A percentile compares a stretch with the other conserved stretches of the same genome.
Evolutionary conservation across 1,140 invertebrate genomes (phyloP).

Genomic region (Trichonephila inaurata): DNA sequence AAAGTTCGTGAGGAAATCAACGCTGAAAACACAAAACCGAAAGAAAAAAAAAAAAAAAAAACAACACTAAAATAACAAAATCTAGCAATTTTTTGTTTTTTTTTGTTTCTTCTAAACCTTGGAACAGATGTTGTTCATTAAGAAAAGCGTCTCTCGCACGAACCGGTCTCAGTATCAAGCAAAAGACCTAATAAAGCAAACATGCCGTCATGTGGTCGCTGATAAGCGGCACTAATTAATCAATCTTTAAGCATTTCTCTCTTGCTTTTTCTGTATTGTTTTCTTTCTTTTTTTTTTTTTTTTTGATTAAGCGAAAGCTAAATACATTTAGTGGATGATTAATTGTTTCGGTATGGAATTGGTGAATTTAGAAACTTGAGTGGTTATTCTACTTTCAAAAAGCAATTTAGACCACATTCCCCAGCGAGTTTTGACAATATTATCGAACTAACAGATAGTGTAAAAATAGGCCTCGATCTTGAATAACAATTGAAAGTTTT

Average conservation of each 20-base stretch:
- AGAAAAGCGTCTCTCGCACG: neutral
- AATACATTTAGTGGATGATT: neutral
- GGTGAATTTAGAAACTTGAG: neutral
- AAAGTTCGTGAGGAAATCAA: neutral
- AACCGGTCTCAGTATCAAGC: neutral
- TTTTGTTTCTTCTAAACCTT: neutral
- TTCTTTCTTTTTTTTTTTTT: too few species aligned
- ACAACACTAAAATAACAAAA: too few species aligned
- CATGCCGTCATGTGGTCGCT: conserved; percentile 29
- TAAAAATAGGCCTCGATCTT: too few species aligned
- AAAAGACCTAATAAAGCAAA: conserved; percentile 62
- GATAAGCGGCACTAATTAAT: conserved; percentile 46
- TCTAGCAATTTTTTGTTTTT: too few species aligned
- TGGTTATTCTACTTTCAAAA: conserved; percentile 6
- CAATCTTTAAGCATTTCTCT: neutral
- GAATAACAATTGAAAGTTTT: too few species aligned
- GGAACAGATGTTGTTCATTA: conserved; percentile 56
- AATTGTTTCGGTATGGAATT: neutral
- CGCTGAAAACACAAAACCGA: too few species aligned
- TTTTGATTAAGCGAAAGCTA: neutral
- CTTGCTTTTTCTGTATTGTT: neutral
- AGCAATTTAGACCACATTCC: neutral
- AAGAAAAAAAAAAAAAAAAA: too few species aligned
- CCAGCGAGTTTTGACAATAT: too few species aligned
- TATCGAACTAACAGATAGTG: too few species aligned